A percentile compares a stretch with the other conserved stretches of the same genome.
These are phyloP conservation scores for Ctenopoma multispine DNA, from an alignment of 2,797 vertebrate species.

Conservation along the genomic window DNA sequence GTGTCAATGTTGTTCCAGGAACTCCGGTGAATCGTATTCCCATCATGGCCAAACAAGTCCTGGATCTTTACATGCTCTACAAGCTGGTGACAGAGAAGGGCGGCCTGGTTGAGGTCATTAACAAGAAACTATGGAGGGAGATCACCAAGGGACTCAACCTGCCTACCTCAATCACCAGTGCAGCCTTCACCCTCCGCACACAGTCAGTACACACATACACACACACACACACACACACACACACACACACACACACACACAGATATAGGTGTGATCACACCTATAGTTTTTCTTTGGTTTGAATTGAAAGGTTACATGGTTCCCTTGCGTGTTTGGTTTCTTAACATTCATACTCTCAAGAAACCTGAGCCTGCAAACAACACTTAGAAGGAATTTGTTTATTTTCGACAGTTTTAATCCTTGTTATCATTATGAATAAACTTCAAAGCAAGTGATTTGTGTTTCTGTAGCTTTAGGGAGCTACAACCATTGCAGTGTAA, in stretches of 20 bases:
- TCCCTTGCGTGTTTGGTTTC: not conserved
- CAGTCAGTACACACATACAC: constrained; percentile 86
- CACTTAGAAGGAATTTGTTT: not conserved
- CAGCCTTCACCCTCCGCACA: constrained; percentile 97
- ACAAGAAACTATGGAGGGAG: constrained; percentile 98
- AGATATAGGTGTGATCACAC: not conserved
- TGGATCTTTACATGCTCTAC: constrained; percentile 97
- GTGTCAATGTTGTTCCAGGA: constrained; percentile 77
- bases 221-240: constrained; percentile 1
- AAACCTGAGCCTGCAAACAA: not conserved
- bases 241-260: constrained; percentile 18
- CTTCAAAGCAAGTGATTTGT: not conserved
- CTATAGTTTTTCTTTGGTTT: not conserved
- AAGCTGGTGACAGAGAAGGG: constrained; percentile 97
- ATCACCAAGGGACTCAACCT: constrained; percentile 98
- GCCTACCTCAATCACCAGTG: constrained; percentile 98
- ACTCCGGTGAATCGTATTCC: constrained; percentile 98
- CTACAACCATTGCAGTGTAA: not conserved
- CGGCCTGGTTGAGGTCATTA: constrained; percentile 97
- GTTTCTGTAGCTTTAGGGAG: not conserved
- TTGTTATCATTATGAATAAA: not conserved
- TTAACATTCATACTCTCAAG: constrained; percentile 7
- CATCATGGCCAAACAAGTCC: constrained; percentile 98
- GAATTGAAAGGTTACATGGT: not conserved
- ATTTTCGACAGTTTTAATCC: not conserved